A percentile compares a stretch with the other conserved stretches of the same genome.
These are phyloP conservation scores for Argya squamiceps DNA, from an alignment of 2,797 vertebrate species.

Conservation along the genomic window DNA sequence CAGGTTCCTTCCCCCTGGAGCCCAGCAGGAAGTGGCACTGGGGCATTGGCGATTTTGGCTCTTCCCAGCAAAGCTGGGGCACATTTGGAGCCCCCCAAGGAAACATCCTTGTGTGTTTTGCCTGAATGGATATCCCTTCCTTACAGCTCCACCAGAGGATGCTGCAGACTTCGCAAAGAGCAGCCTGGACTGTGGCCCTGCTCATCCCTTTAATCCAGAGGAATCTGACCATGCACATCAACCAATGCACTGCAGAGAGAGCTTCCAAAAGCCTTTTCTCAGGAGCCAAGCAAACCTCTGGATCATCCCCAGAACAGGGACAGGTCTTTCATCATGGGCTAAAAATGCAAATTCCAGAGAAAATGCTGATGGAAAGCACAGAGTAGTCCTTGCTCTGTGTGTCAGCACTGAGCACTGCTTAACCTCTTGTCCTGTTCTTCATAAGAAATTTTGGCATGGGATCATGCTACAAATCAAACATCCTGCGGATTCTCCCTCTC, in stretches of 20 bases:
- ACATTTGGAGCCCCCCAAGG: rapidly evolving
- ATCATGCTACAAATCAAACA: neutral
- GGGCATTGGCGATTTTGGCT: rapidly evolving
- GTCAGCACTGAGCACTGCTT: neutral
- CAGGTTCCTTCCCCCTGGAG: neutral
- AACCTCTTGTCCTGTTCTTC: neutral
- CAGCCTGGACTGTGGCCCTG: neutral
- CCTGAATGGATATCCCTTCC: neutral
- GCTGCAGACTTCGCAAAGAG: conserved; percentile 42
- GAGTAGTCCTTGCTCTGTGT: neutral
- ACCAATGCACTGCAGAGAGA: neutral
- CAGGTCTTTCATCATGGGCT: neutral
- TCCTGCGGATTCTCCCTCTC: neutral
- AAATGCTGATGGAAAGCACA: neutral
- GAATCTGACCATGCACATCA: neutral
- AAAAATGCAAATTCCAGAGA: conserved; percentile 15
- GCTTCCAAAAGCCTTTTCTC: neutral
- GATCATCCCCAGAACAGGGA: neutral
- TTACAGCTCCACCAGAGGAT: conserved; percentile 24
- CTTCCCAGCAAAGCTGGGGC: neutral
- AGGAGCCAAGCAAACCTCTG: neutral
- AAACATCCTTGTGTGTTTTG: neutral
- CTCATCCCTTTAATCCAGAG: neutral
- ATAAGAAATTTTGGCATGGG: neutral
- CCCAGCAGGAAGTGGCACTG: rapidly evolving